Conservation (phyloP, 2,113 vertebrate species). For the Phasianus colchicus region DNA sequence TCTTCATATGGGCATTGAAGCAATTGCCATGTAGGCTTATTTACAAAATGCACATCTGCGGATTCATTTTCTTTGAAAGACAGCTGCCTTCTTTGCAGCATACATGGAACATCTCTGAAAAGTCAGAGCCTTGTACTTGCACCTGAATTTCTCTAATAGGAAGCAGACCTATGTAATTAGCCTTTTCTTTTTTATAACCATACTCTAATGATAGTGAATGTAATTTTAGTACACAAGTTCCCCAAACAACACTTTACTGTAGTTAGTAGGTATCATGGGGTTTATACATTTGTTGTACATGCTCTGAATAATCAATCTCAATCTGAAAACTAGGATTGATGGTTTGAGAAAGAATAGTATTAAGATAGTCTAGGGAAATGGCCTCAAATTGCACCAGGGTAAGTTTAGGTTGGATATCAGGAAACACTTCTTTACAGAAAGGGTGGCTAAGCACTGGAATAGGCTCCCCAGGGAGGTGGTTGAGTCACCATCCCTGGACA, state of each 20-base stretch:
- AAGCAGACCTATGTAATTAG: neutral
- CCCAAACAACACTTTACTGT: neutral
- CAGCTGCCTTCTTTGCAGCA: neutral
- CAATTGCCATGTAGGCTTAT: neutral
- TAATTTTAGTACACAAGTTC: neutral
- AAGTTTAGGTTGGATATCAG: no score
- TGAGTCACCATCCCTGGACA: no score
- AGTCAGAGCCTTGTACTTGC: neutral
- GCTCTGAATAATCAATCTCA: neutral
- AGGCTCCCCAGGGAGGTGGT: no score
- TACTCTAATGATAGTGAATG: neutral
- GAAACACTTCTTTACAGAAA: no score
- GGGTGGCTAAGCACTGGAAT: no score
- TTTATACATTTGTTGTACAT: neutral
- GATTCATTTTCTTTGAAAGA: neutral
- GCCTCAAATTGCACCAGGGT: no score
- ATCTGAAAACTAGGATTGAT: neutral
- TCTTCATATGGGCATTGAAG: neutral
- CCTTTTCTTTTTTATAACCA: neutral
- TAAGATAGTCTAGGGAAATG: no score
- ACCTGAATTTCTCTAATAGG: neutral
- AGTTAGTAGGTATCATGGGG: neutral
- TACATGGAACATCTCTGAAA: neutral
- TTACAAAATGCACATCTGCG: neutral
- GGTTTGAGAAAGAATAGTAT: neutral